Percentiles rank a stretch among this genome's conserved stretches.
Evolutionary conservation across 2,113 vertebrate species (phyloP).

Genomic region (Stegostoma tigrinum): DNA sequence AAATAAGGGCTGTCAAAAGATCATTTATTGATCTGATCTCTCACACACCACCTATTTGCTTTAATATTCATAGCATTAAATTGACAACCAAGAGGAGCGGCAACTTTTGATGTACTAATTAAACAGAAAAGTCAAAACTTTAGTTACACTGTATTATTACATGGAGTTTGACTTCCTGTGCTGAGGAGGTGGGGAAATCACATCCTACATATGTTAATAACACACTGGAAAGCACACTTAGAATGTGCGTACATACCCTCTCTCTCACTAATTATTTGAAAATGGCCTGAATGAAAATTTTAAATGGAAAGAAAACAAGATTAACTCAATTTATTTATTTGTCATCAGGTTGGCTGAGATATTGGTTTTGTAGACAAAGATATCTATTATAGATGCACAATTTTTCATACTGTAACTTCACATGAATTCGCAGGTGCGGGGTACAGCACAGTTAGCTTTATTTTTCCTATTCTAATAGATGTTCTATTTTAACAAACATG

Average conservation of each 20-base stretch:
- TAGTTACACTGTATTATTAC: neutral
- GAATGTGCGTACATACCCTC: neutral
- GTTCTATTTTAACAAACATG: neutral
- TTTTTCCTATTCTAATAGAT: no score
- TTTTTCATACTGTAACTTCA: neutral
- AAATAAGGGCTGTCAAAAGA: neutral
- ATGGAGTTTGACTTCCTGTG: neutral
- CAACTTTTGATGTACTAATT: neutral
- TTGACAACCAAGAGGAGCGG: neutral
- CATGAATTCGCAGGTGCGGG: neutral
- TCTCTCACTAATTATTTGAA: neutral
- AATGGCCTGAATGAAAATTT: neutral
- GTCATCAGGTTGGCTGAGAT: neutral
- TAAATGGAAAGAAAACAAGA: neutral
- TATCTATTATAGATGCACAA: neutral
- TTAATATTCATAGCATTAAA: neutral
- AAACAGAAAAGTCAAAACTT: neutral
- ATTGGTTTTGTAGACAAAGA: neutral
- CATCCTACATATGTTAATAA: neutral
- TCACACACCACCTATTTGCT: neutral
- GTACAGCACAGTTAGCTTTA: neutral
- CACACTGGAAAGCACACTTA: neutral
- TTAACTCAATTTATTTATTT: neutral
- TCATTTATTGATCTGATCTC: neutral
- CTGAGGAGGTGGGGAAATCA: slow-evolving; percentile 10